Percentiles rank a stretch among this genome's conserved stretches.
These are phyloP conservation scores for Centropus bengalensis DNA, from an alignment of 2,113 vertebrate species.

Conservation along the genomic window DNA sequence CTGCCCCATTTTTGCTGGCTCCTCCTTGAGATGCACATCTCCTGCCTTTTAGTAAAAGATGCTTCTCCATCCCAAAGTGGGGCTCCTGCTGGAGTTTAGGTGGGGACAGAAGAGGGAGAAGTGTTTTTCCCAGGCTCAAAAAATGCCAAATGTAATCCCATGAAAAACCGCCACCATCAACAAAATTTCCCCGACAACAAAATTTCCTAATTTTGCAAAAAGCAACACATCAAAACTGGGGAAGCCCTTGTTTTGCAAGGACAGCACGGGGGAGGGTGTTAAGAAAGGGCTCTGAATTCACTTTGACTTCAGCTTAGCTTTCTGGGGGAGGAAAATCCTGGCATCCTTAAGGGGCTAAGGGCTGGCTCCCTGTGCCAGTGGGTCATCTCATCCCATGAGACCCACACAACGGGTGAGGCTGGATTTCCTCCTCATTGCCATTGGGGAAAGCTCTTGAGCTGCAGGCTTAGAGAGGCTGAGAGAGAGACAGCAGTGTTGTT, in stretches of 20 bases:
- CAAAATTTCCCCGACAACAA: neutral
- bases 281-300: neutral
- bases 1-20: neutral
- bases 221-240: neutral
- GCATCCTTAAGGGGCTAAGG: neutral
- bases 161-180: neutral
- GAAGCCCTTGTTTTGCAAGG: neutral
- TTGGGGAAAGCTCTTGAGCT: rapidly evolving
- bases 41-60: neutral
- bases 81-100: neutral
- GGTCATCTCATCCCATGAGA: neutral
- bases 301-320: neutral
- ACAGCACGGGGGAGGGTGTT: neutral
- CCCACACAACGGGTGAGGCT: neutral
- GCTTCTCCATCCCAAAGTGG: neutral
- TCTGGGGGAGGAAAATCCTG: neutral
- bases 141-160: neutral
- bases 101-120: neutral
- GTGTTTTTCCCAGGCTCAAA: neutral
- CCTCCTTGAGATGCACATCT: neutral
- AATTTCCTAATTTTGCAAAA: neutral
- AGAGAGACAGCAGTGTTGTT: neutral
- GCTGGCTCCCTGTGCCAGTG: rapidly evolving
- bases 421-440: neutral
- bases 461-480: neutral